phyloP scores from a whole-genome alignment of 2,797 vertebrate species.

The Coregonus sp. region DNA sequence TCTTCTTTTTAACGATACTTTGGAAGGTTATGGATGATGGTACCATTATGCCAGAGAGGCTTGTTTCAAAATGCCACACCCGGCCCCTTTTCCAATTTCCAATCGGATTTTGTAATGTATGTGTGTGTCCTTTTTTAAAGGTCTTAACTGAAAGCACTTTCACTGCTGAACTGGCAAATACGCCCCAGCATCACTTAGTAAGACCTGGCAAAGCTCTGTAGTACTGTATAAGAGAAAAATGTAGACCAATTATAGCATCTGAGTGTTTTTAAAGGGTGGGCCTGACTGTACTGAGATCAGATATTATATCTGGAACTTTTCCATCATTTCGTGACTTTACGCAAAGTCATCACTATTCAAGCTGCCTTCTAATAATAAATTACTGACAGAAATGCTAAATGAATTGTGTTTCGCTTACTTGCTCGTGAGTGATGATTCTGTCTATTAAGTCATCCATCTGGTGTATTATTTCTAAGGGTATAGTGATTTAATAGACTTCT shows the following conservation, averaged over 20 bases:
- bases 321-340: slow-evolving; percentile 30
- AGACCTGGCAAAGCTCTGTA: slow-evolving; percentile 6
- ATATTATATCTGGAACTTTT: slow-evolving; percentile 13
- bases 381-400: slow-evolving; percentile 24
- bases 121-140: background rate
- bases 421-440: slow-evolving; percentile 53
- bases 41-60: background rate
- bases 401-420: slow-evolving; percentile 52
- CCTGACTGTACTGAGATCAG: background rate
- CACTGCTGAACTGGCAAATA: background rate
- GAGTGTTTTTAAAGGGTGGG: background rate
- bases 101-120: background rate
- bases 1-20: background rate
- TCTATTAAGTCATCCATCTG: slow-evolving; percentile 6
- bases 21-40: background rate
- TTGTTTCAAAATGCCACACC: background rate
- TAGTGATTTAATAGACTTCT: background rate
- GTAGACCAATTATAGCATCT: background rate
- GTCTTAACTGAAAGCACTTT: slow-evolving; percentile 1
- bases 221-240: background rate
- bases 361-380: slow-evolving; percentile 47
- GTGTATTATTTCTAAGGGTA: background rate
- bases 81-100: background rate
- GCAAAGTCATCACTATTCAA: background rate
- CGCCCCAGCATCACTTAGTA: background rate